Conservation (phyloP, 2,113 vertebrate species). For the Apeltes quadracus region DNA sequence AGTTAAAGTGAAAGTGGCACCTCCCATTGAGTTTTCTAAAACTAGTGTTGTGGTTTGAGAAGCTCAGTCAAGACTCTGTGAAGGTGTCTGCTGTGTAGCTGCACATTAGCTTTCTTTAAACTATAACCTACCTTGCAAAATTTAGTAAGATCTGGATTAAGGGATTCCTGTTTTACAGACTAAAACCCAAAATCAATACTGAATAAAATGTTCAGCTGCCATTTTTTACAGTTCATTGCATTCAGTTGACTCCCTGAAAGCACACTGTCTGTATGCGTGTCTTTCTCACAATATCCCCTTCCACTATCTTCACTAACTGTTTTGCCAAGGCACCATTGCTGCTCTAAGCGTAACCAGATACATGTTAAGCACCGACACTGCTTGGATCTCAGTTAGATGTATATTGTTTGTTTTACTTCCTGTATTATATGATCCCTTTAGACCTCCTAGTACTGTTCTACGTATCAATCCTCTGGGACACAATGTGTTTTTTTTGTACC, state of each 20-base stretch:
- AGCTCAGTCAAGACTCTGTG: too few relatives aligned
- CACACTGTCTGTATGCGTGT: neutral
- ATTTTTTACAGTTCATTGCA: neutral
- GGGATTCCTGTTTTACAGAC: slow-evolving; percentile 1
- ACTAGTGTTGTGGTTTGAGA: neutral
- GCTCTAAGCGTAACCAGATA: neutral
- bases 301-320: neutral
- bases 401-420: too few relatives aligned
- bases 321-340: neutral
- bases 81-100: slow-evolving; percentile 4
- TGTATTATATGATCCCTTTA: too few relatives aligned
- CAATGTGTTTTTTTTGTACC: too few relatives aligned
- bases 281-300: neutral
- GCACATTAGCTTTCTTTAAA: neutral
- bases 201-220: neutral
- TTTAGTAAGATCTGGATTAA: neutral
- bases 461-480: too few relatives aligned
- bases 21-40: slow-evolving; percentile 18
- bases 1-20: slow-evolving; percentile 5
- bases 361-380: too few relatives aligned
- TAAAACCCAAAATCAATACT: neutral
- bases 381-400: too few relatives aligned
- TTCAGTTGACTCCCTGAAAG: neutral
- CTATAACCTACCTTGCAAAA: neutral
- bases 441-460: too few relatives aligned